Evolutionary conservation across 2,888 invertebrate species (phyloP), one percentile per base, ranked within the genome.

Genomic region (Drosophila paranaensis): DNA sequence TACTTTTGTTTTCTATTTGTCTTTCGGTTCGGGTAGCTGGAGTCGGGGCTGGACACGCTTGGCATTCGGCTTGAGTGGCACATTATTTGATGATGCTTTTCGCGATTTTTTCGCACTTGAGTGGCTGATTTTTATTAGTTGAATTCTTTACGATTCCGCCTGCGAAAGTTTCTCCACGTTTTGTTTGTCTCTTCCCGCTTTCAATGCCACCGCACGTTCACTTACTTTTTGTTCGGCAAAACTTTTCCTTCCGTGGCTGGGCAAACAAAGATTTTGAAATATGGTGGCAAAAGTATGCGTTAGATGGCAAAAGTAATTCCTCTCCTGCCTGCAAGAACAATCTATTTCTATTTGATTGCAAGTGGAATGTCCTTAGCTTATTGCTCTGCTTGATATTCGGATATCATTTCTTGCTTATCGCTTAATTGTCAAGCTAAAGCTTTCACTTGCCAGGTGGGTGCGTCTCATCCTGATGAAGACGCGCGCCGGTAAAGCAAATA

Each of bases 51-150:
- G 60, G 76, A 61, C 71, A 69, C 71, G 76, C 74, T 74, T 73
- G 77, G 84, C 75, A 79, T 85, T 88, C 86, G 74, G 82, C 74
- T 90, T 90, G 89, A 88, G 90, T 90, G 90, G 87, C 90, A 90
- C 90, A 88, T 89, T 89, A 86, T 89, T 89, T 90, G 90, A 90
- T 90, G 91, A 91, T 91, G 90, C 91, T 91, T 88, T 90, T 88
- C 91, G 91, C 91, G 91, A 91, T 91, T 91, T 91, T 92, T 92
- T 92, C 91, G 91, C 92, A 92, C 92, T 92, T 91, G 92, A 92
- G 90, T 92, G 92, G 83, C 86, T 91, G 90, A 92, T 92, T 92
- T 92, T 92, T 92, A 92, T 92, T 92, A 92, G 92, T 91, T 90
- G 91, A 92, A 92, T 92, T 92, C 91, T 91, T 91, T 91, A 85